Evolutionary conservation across 2,113 vertebrate species (phyloP), one percentile per base, ranked within the genome.

Genomic region (Poeciliopsis retropinna): DNA sequence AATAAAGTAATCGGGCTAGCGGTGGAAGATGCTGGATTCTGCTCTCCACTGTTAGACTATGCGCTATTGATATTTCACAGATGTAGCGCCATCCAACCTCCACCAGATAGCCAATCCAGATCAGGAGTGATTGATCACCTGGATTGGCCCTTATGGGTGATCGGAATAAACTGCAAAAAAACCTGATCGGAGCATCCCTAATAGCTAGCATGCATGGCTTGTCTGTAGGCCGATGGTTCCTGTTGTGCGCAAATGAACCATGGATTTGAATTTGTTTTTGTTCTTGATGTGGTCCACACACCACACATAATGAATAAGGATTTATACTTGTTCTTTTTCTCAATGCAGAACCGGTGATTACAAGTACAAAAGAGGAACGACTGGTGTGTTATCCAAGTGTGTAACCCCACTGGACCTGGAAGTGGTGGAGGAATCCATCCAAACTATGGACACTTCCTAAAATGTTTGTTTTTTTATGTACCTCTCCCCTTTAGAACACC

Each of bases 381-480:
- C 96, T 0, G 85, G 87, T 13, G 89, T 97, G n/a, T 76, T 96
- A 87, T 90, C 84, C 0, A 93, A 95, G 73, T 37, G 70, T 0
- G 87, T 96, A 70, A 92, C 39, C n/a, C 92, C 88, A 0, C 68
- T 96, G 69, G 60, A 87, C 62, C 70, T 96, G 87, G 95, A 97
- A 67, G 72, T 97, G 68, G 70, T 96, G 69, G 95, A 96, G 29
- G 96, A 97, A 87, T 92, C 73, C 0, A 91, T 97, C 32, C 95
- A 96, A 80, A 93, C 94, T 28, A 97, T 97, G 96, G 96, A 97
- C n/a, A 95, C 94, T 2, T 95, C 94, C 67, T 95, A 92, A 93
- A 83, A 32, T 60, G 41, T 28, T 5, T 9, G 29, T 25, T 62
- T 63, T 47, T 15, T 51, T 72, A 14, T 76, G 51, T 79, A 29